Base-by-base conservation (phyloP, 2,113 vertebrate genomes). In the Gobius niger region DNA sequence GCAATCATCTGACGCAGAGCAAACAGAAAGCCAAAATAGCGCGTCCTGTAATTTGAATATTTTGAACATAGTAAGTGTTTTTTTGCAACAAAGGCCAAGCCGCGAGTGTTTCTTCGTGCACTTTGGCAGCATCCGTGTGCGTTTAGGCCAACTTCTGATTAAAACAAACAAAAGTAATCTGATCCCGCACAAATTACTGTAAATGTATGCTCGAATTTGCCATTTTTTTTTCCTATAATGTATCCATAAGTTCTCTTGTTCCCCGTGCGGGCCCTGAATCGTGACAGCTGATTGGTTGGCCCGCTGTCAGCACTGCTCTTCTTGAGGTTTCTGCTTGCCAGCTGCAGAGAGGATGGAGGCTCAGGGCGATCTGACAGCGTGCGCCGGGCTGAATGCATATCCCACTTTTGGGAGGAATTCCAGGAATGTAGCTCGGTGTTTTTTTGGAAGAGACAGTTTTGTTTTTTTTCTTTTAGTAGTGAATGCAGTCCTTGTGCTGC, bases 231-330 rank as follows among this genome's bases (percentile, higher is more conserved):
- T 34, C 24, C 24, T 34, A 54, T 12, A 7, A n/a, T 53, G n/a
- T 12, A 24, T 54, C 18, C 9, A 12, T 16, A 10, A 19, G 18
- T 18, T 18, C 16, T 12, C 16, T 18, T 54, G 10, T 34, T 11
- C 52, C 41, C 18, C 46, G 64, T 34, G 67, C 18, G 69, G 49
- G 54, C 63, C 70, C 65, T 16, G 16, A 63, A 59, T 77, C 42
- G n/a, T 52, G 42, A n/a, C 71, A 67, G 51, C 63, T 24, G 82
- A 81, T 81, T 66, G 69, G 10, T 76, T 80, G 51, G 50, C 61
- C 77, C 79, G 71, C 76, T 71, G 76, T 79, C 70, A 50, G 59
- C 47, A 63, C 51, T 47, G 8, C 65, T 47, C 67, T 9, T 7
- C 16, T 72, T 71, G 71, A 77, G 34, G 56, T 54, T 67, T 47